Conservation (phyloP, 2,797 vertebrate genomes). For the Carduelis carduelis region DNA sequence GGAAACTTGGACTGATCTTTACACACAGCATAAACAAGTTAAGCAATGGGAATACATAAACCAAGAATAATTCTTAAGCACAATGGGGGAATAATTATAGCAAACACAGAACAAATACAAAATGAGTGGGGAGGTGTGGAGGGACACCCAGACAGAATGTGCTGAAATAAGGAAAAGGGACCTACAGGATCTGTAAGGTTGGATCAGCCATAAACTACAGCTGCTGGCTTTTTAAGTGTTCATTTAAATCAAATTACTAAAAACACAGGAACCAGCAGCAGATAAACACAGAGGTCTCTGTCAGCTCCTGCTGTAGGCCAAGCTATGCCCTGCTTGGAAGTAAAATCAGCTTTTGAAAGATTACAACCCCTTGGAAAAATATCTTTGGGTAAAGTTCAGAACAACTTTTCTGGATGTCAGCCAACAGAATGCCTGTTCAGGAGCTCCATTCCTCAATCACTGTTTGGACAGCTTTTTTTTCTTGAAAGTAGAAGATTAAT, state of each 20-base stretch:
- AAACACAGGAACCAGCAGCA: not conserved
- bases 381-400: not conserved
- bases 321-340: not conserved
- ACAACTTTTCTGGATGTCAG: not conserved
- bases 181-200: not conserved
- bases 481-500: not conserved
- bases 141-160: not conserved
- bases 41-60: not conserved
- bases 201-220: not conserved
- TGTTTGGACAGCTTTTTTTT: not conserved
- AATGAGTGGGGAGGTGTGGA: not conserved
- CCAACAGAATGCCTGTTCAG: not conserved
- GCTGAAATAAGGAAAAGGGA: not conserved
- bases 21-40: not conserved
- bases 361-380: not conserved
- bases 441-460: not conserved
- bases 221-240: fast-evolving
- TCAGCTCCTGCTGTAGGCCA: not conserved
- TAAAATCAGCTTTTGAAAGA: not conserved
- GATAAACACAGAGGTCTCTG: not conserved
- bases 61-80: not conserved
- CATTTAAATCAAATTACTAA: not conserved
- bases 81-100: not conserved
- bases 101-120: not conserved
- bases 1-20: not conserved